phyloP scores from a whole-genome alignment of 2,888 invertebrate species.

The Clusia tigrina region DNA sequence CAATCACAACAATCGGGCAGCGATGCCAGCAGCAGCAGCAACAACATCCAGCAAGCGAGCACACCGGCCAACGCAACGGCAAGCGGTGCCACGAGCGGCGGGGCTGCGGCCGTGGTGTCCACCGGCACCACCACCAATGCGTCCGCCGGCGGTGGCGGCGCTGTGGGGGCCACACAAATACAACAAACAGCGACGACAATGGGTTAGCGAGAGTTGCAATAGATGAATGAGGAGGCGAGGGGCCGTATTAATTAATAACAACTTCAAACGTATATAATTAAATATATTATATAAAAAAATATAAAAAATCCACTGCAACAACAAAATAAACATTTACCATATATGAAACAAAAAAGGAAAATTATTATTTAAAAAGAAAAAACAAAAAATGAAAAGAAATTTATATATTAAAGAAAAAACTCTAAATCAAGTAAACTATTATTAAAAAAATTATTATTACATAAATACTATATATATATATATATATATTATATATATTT shows the following conservation, averaged over 20 bases:
- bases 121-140: conserved; percentile 22
- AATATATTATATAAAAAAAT: conserved; percentile 6
- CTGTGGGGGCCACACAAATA: conserved; percentile 41
- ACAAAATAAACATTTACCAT: conserved; percentile 14
- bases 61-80: background rate
- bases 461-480: background rate
- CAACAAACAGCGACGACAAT: conserved; percentile 59
- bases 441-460: background rate
- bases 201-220: conserved; percentile 55
- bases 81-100: conserved; percentile 14
- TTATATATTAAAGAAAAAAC: conserved; percentile 28
- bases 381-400: conserved; percentile 25
- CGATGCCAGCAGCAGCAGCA: conserved; percentile 38
- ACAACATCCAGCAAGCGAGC: conserved; percentile 29
- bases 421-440: background rate
- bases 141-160: conserved; percentile 28
- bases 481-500: background rate
- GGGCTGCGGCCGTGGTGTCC: conserved; percentile 15
- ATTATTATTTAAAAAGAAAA: conserved; percentile 6
- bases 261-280: conserved; percentile 8
- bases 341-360: background rate
- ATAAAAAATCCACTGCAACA: conserved; percentile 10
- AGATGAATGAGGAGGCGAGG: conserved; percentile 18
- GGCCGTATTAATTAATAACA: background rate
- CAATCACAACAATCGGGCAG: conserved; percentile 42